Evolutionary conservation across 2,113 vertebrate species (phyloP), one percentile per base, ranked within the genome.

Genomic region (Stercorarius parasiticus): DNA sequence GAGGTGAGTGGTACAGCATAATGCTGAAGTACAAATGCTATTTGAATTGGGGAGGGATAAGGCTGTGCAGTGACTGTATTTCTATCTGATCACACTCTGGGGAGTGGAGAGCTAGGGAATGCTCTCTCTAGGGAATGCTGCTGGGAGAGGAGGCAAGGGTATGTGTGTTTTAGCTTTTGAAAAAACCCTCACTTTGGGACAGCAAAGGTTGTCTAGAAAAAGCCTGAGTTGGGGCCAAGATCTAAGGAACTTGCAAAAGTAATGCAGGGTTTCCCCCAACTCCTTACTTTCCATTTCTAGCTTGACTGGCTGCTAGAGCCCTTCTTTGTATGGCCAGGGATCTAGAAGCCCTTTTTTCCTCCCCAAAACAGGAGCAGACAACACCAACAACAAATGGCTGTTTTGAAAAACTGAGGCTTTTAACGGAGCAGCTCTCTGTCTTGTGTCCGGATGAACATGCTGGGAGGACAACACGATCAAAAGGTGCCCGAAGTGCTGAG

Each of bases 381-480:
- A 55, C 11, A 53, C 5, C 27, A 43, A 8, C 8, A 56, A 25
- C 38, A 32, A 56, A 22, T 4, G 8, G 3, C 13, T 59, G 14
- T 4, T 67, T 16, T 25, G 43, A 16, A 32, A 40, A 59, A 19
- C 13, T 6, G 34, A 26, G 55, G 29, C 23, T 40, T 56, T 59
- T 5, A 1, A 1, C 16, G 43, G 20, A 42, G n/a, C 59, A 52
- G 30, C 49, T 76, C 16, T 66, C 38, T 42, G 42, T 1, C 58
- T 11, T 8, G 65, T 32, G 38, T 2, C 50, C 1, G 2, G n/a
- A 6, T 42, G 82, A 58, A 36, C 4, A 0, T 6, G 8, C 42
- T 15, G 69, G 10, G 77, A 74, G 74, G 34, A 26, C 34, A 36
- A 3, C 6, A 1, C 0, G 0, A 43, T 2, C 52, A 27, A 25